Percentiles rank a stretch among this genome's conserved stretches.
phyloP scores from a whole-genome alignment of 2,113 vertebrate species.

The Ramphastos sulfuratus region DNA sequence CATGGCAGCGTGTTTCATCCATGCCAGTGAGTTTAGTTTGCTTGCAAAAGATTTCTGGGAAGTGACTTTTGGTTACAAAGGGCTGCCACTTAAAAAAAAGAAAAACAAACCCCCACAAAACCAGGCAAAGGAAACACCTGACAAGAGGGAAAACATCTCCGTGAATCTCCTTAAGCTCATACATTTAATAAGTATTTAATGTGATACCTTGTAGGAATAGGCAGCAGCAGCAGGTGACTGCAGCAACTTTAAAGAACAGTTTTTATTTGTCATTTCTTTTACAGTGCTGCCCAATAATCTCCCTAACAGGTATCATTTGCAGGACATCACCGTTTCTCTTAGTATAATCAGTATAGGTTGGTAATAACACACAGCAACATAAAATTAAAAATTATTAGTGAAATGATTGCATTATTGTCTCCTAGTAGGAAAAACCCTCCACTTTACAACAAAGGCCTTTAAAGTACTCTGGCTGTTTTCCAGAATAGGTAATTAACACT shows the following conservation, averaged over 20 bases:
- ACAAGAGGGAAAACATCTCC: background rate
- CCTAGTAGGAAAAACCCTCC: background rate
- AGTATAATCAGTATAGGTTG: slow-evolving; percentile 5
- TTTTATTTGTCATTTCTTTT: background rate
- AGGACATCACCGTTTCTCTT: background rate
- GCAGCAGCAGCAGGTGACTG: background rate
- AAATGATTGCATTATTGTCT: slow-evolving; percentile 26
- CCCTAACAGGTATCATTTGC: background rate
- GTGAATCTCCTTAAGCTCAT: background rate
- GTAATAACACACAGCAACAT: slow-evolving; percentile 25
- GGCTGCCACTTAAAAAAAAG: background rate
- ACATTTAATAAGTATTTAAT: background rate
- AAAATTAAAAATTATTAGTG: slow-evolving; percentile 49
- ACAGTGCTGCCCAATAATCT: background rate
- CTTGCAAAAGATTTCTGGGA: background rate
- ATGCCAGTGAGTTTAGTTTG: background rate
- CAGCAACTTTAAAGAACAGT: background rate
- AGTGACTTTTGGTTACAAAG: background rate
- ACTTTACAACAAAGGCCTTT: slow-evolving; percentile 2
- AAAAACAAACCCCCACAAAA: background rate
- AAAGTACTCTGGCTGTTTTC: slow-evolving; percentile 31
- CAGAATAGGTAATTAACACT: background rate
- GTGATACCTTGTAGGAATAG: background rate
- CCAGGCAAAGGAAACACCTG: background rate
- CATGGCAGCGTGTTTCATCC: background rate